These are phyloP conservation scores for Origma solitaria DNA, from an alignment of 2,113 vertebrate species.

Conservation along the genomic window DNA sequence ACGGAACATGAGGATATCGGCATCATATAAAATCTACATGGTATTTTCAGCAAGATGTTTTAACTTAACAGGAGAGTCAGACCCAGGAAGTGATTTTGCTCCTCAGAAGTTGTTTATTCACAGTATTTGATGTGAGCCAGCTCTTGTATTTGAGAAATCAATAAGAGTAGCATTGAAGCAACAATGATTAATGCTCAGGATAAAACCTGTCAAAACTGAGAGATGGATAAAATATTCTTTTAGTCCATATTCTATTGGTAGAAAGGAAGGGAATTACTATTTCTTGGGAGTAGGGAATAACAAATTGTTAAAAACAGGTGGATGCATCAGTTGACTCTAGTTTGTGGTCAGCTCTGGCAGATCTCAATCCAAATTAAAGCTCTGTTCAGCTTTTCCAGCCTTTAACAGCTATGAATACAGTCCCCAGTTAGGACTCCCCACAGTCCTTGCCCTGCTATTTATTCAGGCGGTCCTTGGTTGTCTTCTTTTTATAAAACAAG, in stretches of 20 bases:
- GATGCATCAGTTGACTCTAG: not conserved
- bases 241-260: not conserved
- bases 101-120: not conserved
- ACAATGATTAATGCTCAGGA: not conserved
- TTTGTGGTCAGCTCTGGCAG: not conserved
- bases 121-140: not conserved
- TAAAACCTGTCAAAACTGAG: not conserved
- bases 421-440: not conserved
- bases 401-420: not conserved
- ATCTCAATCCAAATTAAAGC: not conserved
- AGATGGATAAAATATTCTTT: not conserved
- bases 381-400: not conserved
- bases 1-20: not conserved
- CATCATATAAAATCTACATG: not conserved
- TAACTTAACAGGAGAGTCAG: not conserved
- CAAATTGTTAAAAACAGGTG: not conserved
- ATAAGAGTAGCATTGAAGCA: not conserved
- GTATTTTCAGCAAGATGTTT: not conserved
- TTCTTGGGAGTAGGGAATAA: not conserved
- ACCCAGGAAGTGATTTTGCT: not conserved
- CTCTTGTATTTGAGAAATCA: conserved; percentile 17
- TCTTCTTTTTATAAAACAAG: not conserved
- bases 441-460: not conserved
- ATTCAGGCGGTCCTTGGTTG: not conserved
- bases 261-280: not conserved